These are phyloP conservation scores for Drosophila nasuta DNA, from an alignment of 1,140 invertebrate species.

Conservation along the genomic window DNA sequence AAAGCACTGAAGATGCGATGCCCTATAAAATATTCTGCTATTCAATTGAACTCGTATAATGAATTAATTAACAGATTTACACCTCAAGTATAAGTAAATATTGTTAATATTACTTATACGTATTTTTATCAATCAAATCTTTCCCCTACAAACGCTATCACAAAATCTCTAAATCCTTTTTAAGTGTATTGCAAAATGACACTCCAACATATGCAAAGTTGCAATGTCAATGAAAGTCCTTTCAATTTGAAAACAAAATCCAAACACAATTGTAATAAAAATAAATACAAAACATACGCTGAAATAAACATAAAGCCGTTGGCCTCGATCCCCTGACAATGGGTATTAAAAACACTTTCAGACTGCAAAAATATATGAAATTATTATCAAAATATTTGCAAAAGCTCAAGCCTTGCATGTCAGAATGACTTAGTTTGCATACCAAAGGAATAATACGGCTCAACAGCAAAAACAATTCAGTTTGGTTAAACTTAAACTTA, in stretches of 20 bases:
- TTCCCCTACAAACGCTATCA: neutral
- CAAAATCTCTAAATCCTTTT: neutral
- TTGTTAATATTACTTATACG: neutral
- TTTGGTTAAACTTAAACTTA: too few species aligned
- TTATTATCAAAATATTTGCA: conserved; percentile 5
- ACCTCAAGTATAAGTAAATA: too few species aligned
- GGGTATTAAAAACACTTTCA: conserved; percentile 12
- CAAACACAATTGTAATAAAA: conserved; percentile 8
- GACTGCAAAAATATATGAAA: conserved; percentile 5
- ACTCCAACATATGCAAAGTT: neutral
- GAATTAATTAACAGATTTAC: too few species aligned
- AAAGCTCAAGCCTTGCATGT: neutral
- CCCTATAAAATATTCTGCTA: neutral
- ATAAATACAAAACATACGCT: neutral
- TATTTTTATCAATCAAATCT: neutral
- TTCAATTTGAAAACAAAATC: conserved; percentile 23
- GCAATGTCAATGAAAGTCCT: conserved; percentile 8
- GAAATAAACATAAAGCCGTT: neutral
- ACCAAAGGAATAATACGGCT: neutral
- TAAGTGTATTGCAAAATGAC: neutral
- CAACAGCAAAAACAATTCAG: too few species aligned
- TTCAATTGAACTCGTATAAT: too few species aligned
- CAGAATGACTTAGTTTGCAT: neutral
- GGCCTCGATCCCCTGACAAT: neutral
- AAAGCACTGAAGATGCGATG: neutral